Percentiles rank a stretch among this genome's conserved stretches.
Conservation (phyloP, 2,113 vertebrate genomes). For the Macquaria australasica region DNA sequence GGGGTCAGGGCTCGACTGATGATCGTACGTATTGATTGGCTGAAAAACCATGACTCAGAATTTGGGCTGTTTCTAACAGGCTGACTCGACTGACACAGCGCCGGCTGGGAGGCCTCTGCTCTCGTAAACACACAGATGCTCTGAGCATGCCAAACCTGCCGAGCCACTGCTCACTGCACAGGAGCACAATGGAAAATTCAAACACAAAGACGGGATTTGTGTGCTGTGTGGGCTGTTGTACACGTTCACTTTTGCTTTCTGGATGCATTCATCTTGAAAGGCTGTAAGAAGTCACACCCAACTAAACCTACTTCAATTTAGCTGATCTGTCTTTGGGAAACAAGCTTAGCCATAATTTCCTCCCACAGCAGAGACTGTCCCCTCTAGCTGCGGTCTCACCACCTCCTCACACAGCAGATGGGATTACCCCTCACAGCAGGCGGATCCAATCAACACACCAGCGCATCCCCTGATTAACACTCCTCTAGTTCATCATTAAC, state of each 20-base stretch:
- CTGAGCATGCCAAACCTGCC: constrained; percentile 48
- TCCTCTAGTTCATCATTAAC: constrained; percentile 76
- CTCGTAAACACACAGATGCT: constrained; percentile 30
- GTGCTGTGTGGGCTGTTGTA: not conserved
- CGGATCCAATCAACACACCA: constrained; percentile 73
- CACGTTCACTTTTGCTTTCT: constrained; percentile 35
- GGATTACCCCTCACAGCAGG: constrained; percentile 69
- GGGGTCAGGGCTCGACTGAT: constrained; percentile 66
- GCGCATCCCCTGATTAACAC: constrained; percentile 74
- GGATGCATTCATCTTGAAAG: constrained; percentile 26
- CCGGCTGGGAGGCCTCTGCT: not conserved
- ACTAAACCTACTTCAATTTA: constrained; percentile 14
- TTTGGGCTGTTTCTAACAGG: constrained; percentile 42
- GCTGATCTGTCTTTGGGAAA: constrained; percentile 40
- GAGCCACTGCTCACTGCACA: not conserved
- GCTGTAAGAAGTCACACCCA: constrained; percentile 40
- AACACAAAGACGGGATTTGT: constrained; percentile 34
- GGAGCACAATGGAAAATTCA: constrained; percentile 21
- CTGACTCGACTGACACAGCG: constrained; percentile 40
- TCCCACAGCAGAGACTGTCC: constrained; percentile 14
- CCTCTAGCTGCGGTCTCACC: constrained; percentile 16
- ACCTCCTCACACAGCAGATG: constrained; percentile 57
- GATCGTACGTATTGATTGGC: constrained; percentile 70
- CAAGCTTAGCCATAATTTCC: constrained; percentile 24
- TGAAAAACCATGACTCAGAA: constrained; percentile 72